Percentiles rank a stretch among this genome's conserved stretches.
Evolutionary conservation across 1,140 invertebrate species (phyloP).

Genomic region (Tyrophagus putrescentiae): DNA sequence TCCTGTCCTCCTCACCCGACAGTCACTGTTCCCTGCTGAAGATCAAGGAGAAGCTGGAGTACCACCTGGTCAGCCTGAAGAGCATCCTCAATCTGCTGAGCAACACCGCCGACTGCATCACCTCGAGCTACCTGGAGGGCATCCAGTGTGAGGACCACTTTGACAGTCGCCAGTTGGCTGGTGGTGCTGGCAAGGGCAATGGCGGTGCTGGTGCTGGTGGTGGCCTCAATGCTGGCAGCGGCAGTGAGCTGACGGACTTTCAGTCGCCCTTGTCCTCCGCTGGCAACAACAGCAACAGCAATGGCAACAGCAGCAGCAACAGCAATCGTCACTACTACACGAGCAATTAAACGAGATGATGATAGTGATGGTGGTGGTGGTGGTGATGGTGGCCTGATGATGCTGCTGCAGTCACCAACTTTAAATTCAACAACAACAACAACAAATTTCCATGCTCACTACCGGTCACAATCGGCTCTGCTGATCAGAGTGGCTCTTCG

Average conservation of each 20-base stretch:
- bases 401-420: too few relatives aligned
- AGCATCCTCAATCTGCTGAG: conserved; percentile 8
- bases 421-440: too few relatives aligned
- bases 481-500: too few relatives aligned
- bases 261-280: too few relatives aligned
- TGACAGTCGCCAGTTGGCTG: neutral
- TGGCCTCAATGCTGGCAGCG: too few relatives aligned
- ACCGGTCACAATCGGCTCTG: too few relatives aligned
- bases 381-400: too few relatives aligned
- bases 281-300: too few relatives aligned
- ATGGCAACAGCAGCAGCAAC: neutral
- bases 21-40: conserved; percentile 6
- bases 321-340: conserved; percentile 4
- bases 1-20: too few relatives aligned
- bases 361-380: too few relatives aligned
- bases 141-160: conserved; percentile 13
- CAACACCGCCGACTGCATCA: neutral
- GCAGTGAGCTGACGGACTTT: too few relatives aligned
- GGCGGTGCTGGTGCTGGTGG: neutral
- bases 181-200: neutral
- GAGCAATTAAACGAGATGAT: neutral
- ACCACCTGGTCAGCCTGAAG: conserved; percentile 7
- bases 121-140: neutral
- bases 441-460: too few relatives aligned
- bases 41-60: conserved; percentile 13